Percentiles rank a stretch among this genome's conserved stretches.
Evolutionary conservation across 2,113 vertebrate species (phyloP).

Genomic region (Dinomys branickii): DNA sequence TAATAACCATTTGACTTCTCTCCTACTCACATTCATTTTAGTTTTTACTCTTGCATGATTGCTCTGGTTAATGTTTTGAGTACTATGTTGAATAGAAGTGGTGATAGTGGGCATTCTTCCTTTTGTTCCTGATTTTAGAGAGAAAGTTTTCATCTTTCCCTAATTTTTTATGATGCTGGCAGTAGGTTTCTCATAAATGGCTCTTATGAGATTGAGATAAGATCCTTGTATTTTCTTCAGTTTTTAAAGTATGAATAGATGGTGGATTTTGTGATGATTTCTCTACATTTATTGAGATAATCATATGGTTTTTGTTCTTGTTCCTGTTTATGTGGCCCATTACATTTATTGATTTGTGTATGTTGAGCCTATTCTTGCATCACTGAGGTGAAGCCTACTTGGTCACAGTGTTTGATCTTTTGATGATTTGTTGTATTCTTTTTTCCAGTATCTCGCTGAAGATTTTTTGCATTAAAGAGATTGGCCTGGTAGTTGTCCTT

Average conservation of each 20-base stretch:
- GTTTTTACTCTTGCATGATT: neutral
- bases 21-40: neutral
- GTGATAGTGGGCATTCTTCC: too few species aligned
- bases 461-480: too few species aligned
- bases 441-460: neutral
- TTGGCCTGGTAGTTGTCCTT: too few species aligned
- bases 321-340: neutral
- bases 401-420: neutral
- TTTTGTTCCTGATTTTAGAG: too few species aligned
- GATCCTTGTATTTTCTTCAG: neutral
- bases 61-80: too few species aligned
- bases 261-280: neutral
- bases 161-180: too few species aligned
- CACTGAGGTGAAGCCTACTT: neutral
- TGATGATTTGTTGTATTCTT: neutral
- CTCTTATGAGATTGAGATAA: neutral
- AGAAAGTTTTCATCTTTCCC: too few species aligned
- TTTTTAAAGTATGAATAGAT: neutral
- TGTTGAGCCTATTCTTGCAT: neutral
- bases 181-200: too few species aligned
- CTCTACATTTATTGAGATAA: neutral
- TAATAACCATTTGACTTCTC: neutral
- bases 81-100: too few species aligned
- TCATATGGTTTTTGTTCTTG: neutral
- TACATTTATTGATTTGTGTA: neutral